Evolutionary conservation across 2,888 invertebrate species (phyloP), one percentile per base, ranked within the genome.

Genomic region (Lepidocyrtinus sp.): DNA sequence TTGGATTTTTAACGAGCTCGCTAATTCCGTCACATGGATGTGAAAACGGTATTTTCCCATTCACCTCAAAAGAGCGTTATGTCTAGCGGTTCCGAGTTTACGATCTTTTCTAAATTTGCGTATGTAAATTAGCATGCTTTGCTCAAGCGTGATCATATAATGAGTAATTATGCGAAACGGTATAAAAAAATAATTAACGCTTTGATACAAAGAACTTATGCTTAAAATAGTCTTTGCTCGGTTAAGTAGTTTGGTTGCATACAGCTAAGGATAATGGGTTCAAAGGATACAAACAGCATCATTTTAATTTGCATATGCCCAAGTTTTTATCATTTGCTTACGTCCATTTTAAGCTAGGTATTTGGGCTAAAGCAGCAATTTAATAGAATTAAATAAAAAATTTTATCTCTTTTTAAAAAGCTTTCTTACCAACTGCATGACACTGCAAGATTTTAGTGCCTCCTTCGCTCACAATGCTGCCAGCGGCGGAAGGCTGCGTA

Each of bases 361-460:
- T n/a, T n/a, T n/a, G n/a, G n/a, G n/a, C n/a, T n/a, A n/a, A n/a
- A n/a, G n/a, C n/a, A n/a, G n/a, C n/a, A n/a, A n/a, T n/a, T n/a
- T n/a, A n/a, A n/a, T n/a, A n/a, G n/a, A 67, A 17, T 64, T 27
- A 21, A 63, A 72, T 63, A 65, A 74, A 65, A 21, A 50, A 22
- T 21, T 36, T 22, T 26, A 27, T 24, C n/a, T n/a, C n/a, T n/a
- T n/a, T n/a, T 26, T 25, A 46, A 27, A 25, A 59, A n/a, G n/a
- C n/a, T n/a, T n/a, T n/a, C 92, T 93, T 90, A 95, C 96, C 96
- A 88, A 94, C 91, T 19, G 97, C 96, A 89, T 94, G 94, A 90
- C 97, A 98, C 89, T 96, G 95, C 85, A 98, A 91, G 89, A 97
- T 95, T 91, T 97, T 97, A 65, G 94, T 94, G 81, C 94, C 93